Base-by-base conservation (phyloP, 2,113 vertebrate species). In the Muntiacus reevesi region DNA sequence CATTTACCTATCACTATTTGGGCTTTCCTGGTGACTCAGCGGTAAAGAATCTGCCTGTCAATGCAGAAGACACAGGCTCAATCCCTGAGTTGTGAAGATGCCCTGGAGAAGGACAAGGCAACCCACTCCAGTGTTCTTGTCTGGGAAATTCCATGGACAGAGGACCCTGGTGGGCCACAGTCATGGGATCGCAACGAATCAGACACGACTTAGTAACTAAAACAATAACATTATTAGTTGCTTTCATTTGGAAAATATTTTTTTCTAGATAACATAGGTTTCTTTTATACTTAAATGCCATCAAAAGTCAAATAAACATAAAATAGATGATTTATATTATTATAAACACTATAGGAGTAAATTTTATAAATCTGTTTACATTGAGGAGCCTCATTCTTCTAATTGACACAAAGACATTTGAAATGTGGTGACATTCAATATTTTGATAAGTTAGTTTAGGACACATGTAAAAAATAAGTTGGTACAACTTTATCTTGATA, bases 351-450 rank as follows among this genome's bases (percentile, higher is more conserved):
- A 43, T 47, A 50, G 12, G 43, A 95, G 71, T 76, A 89, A 60
- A 92, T 88, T 96, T 96, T 94, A 96, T 87, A 92, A 90, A 88
- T 62, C 13, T 55, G 54, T 93, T 84, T 96, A 96, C 40, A 57
- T 89, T 87, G 17, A 43, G 21, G 47, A 82, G 47, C 3, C 6
- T 96, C 16, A 16, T 81, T 74, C 59, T 94, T 91, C 50, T 78
- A 78, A 27, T 6, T 78, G 40, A 95, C 3, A n/a, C 64, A 55
- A 5, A 57, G 30, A 8, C 55, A 95, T 97, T 95, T 93, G 40
- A 95, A 91, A 89, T 2, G 7, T 6, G 90, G 11, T 87, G 55
- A 43, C 23, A 82, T 94, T 91, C 28, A 85, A 9, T 86, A 36
- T 76, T 94, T 85, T 88, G 47, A 5, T 78, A 87, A 82, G 11